phyloP scores from a whole-genome alignment of 1,140 invertebrate genomes.

The Bombus turneri region DNA sequence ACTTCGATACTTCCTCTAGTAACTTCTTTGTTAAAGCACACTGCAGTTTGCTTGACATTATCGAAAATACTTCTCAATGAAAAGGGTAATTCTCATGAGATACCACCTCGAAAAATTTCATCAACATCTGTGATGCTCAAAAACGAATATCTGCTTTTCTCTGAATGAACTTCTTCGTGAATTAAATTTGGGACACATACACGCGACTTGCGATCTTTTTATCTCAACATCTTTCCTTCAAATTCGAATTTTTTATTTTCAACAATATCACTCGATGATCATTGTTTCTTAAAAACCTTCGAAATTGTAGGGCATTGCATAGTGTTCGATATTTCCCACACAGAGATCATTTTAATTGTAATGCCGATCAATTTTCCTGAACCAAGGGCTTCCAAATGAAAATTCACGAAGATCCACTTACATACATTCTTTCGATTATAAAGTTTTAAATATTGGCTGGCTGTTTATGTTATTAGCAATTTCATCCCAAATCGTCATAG shows the following conservation, averaged over 20 bases:
- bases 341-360: too few relatives aligned
- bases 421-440: background rate
- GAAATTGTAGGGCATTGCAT: background rate
- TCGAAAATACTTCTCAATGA: slow-evolving; percentile 9
- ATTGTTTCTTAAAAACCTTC: background rate
- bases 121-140: background rate
- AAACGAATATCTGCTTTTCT: background rate
- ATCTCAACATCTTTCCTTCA: too few relatives aligned
- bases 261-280: too few relatives aligned
- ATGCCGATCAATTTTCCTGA: background rate
- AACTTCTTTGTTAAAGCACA: background rate
- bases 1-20: background rate
- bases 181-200: background rate
- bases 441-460: background rate
- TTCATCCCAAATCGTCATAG: background rate
- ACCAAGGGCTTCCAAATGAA: background rate
- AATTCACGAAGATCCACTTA: slow-evolving; percentile 9
- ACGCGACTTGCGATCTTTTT: too few relatives aligned
- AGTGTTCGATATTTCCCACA: too few relatives aligned
- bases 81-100: background rate
- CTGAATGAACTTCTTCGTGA: background rate
- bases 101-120: background rate
- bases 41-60: background rate
- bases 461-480: background rate
- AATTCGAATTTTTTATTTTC: too few relatives aligned